Conservation (phyloP, 2,113 vertebrate species). For the Climacteris rufus region DNA sequence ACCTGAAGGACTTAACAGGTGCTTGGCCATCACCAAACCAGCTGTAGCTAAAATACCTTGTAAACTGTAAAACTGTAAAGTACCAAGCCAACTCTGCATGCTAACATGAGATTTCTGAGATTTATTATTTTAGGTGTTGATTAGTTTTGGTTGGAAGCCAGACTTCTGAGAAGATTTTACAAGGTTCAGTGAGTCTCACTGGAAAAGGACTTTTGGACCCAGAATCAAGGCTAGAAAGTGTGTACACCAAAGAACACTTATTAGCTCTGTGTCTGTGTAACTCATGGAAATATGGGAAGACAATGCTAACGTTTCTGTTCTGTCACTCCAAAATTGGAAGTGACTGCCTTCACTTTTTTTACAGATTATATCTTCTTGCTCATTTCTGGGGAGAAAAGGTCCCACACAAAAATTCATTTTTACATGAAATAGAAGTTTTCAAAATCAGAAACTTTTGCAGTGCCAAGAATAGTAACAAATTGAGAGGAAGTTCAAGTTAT, state of each 20-base stretch:
- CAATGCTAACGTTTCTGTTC: accelerated
- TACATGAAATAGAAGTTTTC: not conserved
- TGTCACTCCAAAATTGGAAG: not conserved
- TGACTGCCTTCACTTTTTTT: not conserved
- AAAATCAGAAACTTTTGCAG: not conserved
- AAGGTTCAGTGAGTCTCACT: not conserved
- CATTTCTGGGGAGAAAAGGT: not conserved
- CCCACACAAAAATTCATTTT: not conserved
- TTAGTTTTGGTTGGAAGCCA: not conserved
- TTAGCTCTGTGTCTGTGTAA: not conserved
- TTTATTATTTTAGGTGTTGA: not conserved
- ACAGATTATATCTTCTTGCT: not conserved
- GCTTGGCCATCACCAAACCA: not conserved
- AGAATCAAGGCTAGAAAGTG: not conserved
- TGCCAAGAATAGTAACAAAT: not conserved
- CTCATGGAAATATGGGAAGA: not conserved
- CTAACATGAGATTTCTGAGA: not conserved
- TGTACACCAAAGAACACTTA: not conserved
- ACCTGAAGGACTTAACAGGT: not conserved
- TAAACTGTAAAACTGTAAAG: not conserved
- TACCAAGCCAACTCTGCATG: not conserved
- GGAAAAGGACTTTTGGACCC: not conserved
- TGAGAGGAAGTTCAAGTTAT: not conserved
- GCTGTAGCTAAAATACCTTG: not conserved
- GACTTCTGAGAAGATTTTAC: not conserved